A percentile compares a stretch with the other conserved stretches of the same genome.
Conservation (phyloP, 2,113 vertebrate genomes). For the Maccullochella peelii region DNA sequence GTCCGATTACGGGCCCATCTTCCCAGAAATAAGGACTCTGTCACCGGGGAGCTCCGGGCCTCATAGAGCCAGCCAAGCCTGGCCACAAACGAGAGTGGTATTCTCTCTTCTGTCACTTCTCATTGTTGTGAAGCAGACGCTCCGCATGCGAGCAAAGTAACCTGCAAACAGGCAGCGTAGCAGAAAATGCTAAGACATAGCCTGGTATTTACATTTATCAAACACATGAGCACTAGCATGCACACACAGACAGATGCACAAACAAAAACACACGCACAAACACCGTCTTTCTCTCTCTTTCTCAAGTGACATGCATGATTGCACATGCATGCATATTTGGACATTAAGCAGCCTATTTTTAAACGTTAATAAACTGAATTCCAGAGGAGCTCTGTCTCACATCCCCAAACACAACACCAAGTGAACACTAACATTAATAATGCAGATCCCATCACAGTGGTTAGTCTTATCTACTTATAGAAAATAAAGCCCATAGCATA, state of each 20-base stretch:
- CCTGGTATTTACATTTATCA: slow-evolving; percentile 34
- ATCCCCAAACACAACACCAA: slow-evolving; percentile 61
- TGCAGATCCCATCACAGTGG: slow-evolving; percentile 69
- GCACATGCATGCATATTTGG: slow-evolving; percentile 34
- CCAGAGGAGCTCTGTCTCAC: slow-evolving; percentile 33
- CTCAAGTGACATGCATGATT: slow-evolving; percentile 21
- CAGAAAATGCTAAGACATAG: slow-evolving; percentile 52
- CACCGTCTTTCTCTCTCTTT: background rate
- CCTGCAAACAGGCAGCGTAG: slow-evolving; percentile 39
- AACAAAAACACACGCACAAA: background rate
- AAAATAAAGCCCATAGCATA: slow-evolving; percentile 67
- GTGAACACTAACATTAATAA: slow-evolving; percentile 70
- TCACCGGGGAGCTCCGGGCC: slow-evolving; percentile 56
- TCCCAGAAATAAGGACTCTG: slow-evolving; percentile 75
- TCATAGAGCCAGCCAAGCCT: slow-evolving; percentile 62
- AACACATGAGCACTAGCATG: background rate
- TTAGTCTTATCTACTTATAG: slow-evolving; percentile 74
- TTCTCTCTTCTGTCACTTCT: slow-evolving; percentile 74
- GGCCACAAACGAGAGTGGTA: slow-evolving; percentile 56
- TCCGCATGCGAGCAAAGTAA: slow-evolving; percentile 34
- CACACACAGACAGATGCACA: background rate
- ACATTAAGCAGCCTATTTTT: slow-evolving; percentile 50
- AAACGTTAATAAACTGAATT: slow-evolving; percentile 58
- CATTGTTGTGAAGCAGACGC: slow-evolving; percentile 58
- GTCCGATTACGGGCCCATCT: slow-evolving; percentile 72